Conservation (phyloP, 2,797 vertebrate genomes). For the Loris lydekkerianus region DNA sequence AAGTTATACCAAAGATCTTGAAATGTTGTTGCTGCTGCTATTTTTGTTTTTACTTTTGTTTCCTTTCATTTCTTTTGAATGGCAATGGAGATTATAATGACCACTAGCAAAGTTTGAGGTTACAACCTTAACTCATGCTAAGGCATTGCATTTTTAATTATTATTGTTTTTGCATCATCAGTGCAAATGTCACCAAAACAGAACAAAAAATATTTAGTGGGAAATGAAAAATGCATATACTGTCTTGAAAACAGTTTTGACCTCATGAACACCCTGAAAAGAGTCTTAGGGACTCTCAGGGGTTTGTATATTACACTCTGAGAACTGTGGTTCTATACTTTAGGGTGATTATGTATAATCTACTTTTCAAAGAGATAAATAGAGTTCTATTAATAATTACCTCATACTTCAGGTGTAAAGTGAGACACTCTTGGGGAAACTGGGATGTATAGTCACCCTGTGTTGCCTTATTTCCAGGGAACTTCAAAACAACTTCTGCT, state of each 20-base stretch:
- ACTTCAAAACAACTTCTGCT: neutral
- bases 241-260: slow-evolving; percentile 31
- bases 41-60: neutral
- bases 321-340: neutral
- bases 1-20: neutral
- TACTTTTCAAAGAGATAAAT: slow-evolving; percentile 43
- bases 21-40: neutral
- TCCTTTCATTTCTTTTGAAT: neutral
- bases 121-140: neutral
- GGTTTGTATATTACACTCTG: neutral
- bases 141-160: neutral
- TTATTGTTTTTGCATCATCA: neutral
- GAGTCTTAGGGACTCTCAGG: neutral
- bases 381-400: neutral
- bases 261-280: neutral
- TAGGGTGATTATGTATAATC: neutral
- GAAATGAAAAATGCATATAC: slow-evolving; percentile 4
- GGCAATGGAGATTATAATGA: neutral
- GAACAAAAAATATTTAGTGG: neutral
- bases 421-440: neutral
- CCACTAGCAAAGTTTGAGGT: neutral
- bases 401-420: neutral
- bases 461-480: neutral
- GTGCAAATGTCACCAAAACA: neutral
- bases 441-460: neutral